phyloP scores from a whole-genome alignment of 2,113 vertebrate species.

The Centrocercus urophasianus region DNA sequence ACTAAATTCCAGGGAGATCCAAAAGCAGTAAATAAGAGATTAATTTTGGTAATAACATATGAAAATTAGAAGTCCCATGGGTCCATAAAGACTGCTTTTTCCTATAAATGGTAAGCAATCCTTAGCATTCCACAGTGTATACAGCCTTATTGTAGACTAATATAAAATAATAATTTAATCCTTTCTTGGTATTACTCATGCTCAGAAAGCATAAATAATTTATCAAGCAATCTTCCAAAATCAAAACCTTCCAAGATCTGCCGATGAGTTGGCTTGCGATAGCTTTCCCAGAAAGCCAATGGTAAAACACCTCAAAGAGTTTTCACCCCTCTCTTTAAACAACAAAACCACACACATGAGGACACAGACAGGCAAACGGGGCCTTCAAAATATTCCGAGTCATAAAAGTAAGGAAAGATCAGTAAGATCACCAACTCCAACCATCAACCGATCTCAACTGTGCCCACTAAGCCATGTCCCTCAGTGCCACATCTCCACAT shows the following conservation, averaged over 20 bases:
- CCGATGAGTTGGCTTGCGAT: neutral
- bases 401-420: too few relatives aligned
- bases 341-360: neutral
- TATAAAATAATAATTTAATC: constrained; percentile 19
- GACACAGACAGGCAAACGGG: neutral
- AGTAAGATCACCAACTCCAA: too few relatives aligned
- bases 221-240: constrained; percentile 22
- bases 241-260: neutral
- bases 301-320: neutral
- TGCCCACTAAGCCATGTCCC: too few relatives aligned
- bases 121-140: neutral
- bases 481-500: too few relatives aligned
- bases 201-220: constrained; percentile 31
- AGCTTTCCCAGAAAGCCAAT: neutral
- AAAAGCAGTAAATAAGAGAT: neutral
- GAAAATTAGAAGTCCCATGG: neutral
- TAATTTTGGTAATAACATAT: neutral
- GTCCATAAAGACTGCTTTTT: neutral
- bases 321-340: neutral
- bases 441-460: too few relatives aligned
- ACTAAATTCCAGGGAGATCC: neutral
- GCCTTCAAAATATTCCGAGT: neutral
- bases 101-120: neutral
- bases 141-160: neutral
- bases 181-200: neutral